These are phyloP conservation scores for Melangyna quadrimaculata DNA, from an alignment of 2,888 invertebrate genomes.

Conservation along the genomic window DNA sequence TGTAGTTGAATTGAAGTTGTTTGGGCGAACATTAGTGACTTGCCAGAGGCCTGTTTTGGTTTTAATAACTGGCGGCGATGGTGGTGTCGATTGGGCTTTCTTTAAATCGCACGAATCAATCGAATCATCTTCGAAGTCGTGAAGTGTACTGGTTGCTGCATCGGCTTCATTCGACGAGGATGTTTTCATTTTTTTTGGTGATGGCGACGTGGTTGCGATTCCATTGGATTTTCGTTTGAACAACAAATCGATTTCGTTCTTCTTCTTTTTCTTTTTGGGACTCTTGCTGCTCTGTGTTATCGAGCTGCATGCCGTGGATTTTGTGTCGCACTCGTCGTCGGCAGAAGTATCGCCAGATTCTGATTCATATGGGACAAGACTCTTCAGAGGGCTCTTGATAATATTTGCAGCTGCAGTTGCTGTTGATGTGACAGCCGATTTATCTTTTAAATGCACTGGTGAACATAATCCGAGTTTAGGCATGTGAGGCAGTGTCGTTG, in stretches of 20 bases:
- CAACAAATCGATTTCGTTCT: conserved; percentile 49
- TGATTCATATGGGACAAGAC: conserved; percentile 84
- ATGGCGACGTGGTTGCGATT: conserved; percentile 21
- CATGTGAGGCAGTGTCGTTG: conserved; percentile 80
- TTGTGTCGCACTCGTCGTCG: conserved; percentile 58
- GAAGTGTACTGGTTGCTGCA: conserved; percentile 2
- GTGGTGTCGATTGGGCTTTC: conserved; percentile 76
- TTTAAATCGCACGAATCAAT: conserved; percentile 66
- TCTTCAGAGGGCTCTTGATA: conserved; percentile 75
- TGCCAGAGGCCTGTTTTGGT: conserved; percentile 80
- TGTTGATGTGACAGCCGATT: conserved; percentile 41
- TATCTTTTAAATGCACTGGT: conserved; percentile 59
- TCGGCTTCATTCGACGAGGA: conserved; percentile 66
- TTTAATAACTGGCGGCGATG: conserved; percentile 79
- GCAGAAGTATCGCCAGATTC: conserved; percentile 81
- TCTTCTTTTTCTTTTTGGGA: conserved; percentile 68
- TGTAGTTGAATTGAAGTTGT: conserved; percentile 40
- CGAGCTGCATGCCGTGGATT: conserved; percentile 71
- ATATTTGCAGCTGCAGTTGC: conserved; percentile 18
- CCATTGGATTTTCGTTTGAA: conserved; percentile 52
- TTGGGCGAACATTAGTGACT: conserved; percentile 76
- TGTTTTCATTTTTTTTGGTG: conserved; percentile 69
- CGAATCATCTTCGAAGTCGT: conserved; percentile 59
- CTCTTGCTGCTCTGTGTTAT: conserved; percentile 39
- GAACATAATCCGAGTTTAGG: conserved; percentile 76